Conservation (phyloP, 2,113 vertebrate genomes). For the Zapus hudsonius region DNA sequence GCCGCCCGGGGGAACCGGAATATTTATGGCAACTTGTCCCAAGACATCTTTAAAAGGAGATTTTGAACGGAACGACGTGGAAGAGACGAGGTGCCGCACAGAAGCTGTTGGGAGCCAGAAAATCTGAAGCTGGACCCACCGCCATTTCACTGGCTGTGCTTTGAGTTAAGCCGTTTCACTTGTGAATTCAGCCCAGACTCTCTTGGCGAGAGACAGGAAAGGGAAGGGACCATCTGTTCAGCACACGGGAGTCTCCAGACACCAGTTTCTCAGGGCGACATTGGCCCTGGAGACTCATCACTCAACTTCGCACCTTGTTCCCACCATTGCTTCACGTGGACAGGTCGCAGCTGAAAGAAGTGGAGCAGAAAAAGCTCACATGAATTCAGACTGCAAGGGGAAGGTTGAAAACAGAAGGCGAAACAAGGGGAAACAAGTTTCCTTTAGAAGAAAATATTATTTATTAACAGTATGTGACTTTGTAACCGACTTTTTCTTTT, state of each 20-base stretch:
- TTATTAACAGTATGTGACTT: not conserved
- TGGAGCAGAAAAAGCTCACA: not conserved
- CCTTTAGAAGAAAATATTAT: not conserved
- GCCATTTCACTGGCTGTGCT: not conserved
- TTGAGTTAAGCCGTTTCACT: conserved; percentile 2
- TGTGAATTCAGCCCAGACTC: conserved; percentile 1
- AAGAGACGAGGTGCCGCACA: not conserved
- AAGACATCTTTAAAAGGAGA: conserved; percentile 7
- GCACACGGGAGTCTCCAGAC: not conserved
- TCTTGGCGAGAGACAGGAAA: conserved; percentile 7
- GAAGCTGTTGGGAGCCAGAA: not conserved
- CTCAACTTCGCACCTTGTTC: not conserved
- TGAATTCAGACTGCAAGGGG: not conserved
- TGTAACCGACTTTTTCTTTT: not conserved
- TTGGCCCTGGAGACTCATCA: not conserved
- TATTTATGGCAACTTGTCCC: not conserved
- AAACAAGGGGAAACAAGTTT: not conserved
- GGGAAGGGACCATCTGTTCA: not conserved
- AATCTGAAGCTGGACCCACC: not conserved
- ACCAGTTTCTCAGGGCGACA: not conserved
- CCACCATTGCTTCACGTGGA: not conserved
- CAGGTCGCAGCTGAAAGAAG: not conserved
- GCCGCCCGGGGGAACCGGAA: not conserved
- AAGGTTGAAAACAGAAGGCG: not conserved
- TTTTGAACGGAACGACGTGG: not conserved